Percentiles rank a stretch among this genome's conserved stretches.
phyloP scores from a whole-genome alignment of 2,888 invertebrate genomes.

The Conus canariensis region DNA sequence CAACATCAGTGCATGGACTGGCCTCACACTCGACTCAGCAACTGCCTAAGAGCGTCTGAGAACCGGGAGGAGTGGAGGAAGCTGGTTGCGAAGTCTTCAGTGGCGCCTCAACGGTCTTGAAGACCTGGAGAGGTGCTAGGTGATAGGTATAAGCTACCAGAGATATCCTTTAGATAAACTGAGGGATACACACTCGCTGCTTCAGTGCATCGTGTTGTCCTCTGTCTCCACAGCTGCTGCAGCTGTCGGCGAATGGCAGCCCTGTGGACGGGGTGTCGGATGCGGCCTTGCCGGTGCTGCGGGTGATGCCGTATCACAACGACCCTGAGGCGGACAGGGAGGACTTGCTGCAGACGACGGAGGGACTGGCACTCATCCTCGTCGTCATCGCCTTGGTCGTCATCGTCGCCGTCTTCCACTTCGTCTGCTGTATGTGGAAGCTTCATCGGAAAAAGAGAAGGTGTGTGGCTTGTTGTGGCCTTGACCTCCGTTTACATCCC shows the following conservation, averaged over 20 bases:
- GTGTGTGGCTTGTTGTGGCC: neutral
- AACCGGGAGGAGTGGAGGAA: no score
- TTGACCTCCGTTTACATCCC: neutral
- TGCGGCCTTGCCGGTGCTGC: neutral
- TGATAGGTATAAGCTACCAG: no score
- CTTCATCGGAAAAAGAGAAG: neutral
- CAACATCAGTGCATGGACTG: no score
- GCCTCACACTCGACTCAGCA: no score
- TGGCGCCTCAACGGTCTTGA: no score
- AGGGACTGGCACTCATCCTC: constrained; percentile 8
- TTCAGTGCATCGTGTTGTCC: no score
- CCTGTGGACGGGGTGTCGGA: constrained; percentile 40
- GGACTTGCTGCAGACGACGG: neutral
- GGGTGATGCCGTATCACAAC: constrained; percentile 22
- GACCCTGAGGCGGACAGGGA: neutral
- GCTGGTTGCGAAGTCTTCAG: no score
- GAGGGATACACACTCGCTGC: no score
- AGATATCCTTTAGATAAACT: no score
- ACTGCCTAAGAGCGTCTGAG: no score
- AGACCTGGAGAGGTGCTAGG: no score
- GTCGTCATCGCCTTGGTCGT: neutral
- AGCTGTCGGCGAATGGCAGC: constrained; percentile 36
- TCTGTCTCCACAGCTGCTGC: constrained; percentile 35
- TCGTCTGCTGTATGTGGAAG: constrained; percentile 23
- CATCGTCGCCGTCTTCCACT: constrained; percentile 8